Evolutionary conservation across 2,888 invertebrate species (phyloP).

Genomic region (Meiosimyza decipiens): DNA sequence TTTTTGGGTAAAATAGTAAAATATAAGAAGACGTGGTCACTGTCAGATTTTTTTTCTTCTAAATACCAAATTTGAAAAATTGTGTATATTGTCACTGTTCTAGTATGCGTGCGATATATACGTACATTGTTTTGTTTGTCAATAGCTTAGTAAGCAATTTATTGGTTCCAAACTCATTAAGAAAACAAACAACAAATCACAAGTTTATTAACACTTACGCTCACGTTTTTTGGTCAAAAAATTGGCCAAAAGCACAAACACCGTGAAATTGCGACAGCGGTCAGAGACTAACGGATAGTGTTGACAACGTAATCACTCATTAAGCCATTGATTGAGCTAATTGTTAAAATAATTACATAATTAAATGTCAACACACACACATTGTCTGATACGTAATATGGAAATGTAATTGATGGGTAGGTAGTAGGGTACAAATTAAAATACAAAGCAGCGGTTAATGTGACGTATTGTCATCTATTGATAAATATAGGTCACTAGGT

Average conservation of each 20-base stretch:
- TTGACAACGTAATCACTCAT: conserved; percentile 54
- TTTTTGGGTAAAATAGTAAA: no score
- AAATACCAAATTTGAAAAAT: no score
- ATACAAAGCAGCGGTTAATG: background rate
- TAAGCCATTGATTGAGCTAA: conserved; percentile 55
- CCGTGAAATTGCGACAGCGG: background rate
- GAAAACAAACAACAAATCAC: conserved; percentile 4
- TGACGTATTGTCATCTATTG: background rate
- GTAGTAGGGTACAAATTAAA: background rate
- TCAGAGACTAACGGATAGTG: background rate
- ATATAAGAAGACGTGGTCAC: no score
- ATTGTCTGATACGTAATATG: background rate
- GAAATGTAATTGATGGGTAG: conserved; percentile 27
- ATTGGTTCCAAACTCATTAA: conserved; percentile 40
- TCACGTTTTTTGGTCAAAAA: background rate
- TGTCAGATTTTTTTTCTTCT: no score
- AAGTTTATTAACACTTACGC: background rate
- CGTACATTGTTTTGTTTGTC: no score
- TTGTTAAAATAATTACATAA: conserved; percentile 63
- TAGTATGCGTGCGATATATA: no score
- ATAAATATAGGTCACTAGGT: background rate
- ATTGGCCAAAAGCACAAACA: background rate
- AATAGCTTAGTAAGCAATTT: no score
- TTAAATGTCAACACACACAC: conserved; percentile 51
- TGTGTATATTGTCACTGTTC: no score